Evolutionary conservation across 2,113 vertebrate genomes (phyloP), one percentile per base, ranked within the genome.

Genomic region (Pelecanoides urinatrix): DNA sequence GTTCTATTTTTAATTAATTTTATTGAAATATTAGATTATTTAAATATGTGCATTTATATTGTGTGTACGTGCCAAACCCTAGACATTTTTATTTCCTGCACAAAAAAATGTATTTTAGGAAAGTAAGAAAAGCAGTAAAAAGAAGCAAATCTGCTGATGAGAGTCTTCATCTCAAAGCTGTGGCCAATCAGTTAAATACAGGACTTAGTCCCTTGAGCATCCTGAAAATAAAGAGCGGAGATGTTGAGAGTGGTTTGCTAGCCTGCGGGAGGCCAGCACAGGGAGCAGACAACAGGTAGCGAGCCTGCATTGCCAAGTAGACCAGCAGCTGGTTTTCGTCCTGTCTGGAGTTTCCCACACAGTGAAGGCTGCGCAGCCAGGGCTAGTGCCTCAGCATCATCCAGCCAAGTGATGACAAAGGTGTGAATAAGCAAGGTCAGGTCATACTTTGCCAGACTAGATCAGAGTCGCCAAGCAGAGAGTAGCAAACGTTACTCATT

Each of bases 361-460:
- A 11, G 77, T 2, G 7, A 61, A 47, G 0, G 1, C 27, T 13
- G 52, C 12, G 0, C 44, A 45, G 81, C 91, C 87, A 91, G 68
- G 68, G 50, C 75, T 17, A 49, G 82, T 47, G 90, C 88, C 63
- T 80, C 30, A 12, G 70, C 44, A 11, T 45, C 72, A 3, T 6
- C 30, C 88, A 67, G 94, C 96, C 90, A 87, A 94, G 80, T 2
- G 88, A 84, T 94, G 96, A 95, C 95, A 93, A 95, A 94, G 95
- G 95, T 97, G 94, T 95, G 95, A 97, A 95, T 97, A 95, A 97
- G 92, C 45, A 0, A 73, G 91, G 88, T 68, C 97, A 91, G 79
- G 91, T 44, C 72, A 10, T 86, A 7, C 50, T 94, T 66, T 74
- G 90, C 82, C 90, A 97, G 94, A 65, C 82, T 58, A n/a, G 58